Evolutionary conservation across 2,797 vertebrate species (phyloP).

Genomic region (Tapera naevia): DNA sequence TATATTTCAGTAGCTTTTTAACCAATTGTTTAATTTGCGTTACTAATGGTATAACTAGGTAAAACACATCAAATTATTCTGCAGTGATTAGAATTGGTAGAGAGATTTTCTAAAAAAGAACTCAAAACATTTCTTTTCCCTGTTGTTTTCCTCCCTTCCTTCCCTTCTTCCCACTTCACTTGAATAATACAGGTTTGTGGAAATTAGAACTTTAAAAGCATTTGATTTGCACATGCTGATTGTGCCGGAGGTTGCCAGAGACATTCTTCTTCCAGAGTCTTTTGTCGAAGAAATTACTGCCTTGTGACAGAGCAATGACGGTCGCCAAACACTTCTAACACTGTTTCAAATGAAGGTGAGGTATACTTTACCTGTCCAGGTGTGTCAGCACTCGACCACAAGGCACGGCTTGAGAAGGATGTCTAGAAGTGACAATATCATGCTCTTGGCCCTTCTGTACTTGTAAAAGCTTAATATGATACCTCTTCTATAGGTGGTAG

Average conservation of each 20-base stretch:
- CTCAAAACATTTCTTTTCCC: neutral
- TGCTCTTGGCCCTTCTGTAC: neutral
- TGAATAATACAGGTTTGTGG: neutral
- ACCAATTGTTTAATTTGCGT: conserved; percentile 11
- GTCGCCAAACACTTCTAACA: neutral
- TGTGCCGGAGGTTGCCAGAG: neutral
- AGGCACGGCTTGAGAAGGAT: neutral
- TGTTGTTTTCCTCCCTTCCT: neutral
- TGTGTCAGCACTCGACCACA: neutral
- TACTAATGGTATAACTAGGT: conserved; percentile 35
- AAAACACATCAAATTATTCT: conserved; percentile 38
- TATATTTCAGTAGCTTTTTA: conserved; percentile 24
- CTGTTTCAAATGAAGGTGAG: neutral
- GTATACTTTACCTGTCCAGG: neutral
- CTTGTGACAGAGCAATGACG: neutral
- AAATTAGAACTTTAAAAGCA: neutral
- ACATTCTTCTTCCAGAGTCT: neutral
- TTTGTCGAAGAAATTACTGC: neutral
- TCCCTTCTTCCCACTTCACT: neutral
- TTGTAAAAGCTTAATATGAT: neutral
- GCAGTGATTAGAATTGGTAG: neutral
- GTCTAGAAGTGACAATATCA: neutral
- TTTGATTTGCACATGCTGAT: neutral
- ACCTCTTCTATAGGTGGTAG: neutral
- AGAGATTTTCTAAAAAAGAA: neutral